These are phyloP conservation scores for Steinernema khuongi DNA, from an alignment of 1,140 invertebrate genomes.

Conservation along the genomic window DNA sequence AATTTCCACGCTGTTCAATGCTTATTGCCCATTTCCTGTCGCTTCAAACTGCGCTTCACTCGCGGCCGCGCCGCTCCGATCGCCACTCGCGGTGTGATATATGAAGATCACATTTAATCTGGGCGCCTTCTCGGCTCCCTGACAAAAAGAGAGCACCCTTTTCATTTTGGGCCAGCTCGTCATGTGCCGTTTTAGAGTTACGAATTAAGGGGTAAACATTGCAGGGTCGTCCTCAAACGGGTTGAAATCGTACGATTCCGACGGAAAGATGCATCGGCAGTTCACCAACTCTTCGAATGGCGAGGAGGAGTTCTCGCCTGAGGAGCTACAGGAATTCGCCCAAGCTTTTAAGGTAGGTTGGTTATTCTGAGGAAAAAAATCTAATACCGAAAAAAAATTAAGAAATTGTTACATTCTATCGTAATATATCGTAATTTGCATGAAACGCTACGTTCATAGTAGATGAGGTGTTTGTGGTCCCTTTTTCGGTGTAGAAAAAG, in stretches of 20 bases:
- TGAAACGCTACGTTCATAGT: no score
- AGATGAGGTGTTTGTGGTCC: no score
- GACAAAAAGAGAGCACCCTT: not conserved
- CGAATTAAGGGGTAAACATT: not conserved
- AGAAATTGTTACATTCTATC: no score
- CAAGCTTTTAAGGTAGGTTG: slow-evolving; percentile 51
- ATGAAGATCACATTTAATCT: slow-evolving; percentile 10
- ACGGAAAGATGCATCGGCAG: slow-evolving; percentile 47
- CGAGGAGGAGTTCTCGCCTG: slow-evolving; percentile 54
- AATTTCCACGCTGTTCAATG: not conserved
- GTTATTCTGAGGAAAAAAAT: not conserved
- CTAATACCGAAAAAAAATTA: no score
- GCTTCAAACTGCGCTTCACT: not conserved
- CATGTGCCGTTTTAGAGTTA: not conserved
- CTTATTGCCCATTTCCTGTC: slow-evolving; percentile 13
- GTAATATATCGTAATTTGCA: no score
- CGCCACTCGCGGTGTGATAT: not conserved
- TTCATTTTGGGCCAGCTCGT: not conserved
- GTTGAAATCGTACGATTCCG: slow-evolving; percentile 18
- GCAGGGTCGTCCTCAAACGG: slow-evolving; percentile 9
- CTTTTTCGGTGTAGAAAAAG: no score
- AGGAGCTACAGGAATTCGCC: slow-evolving; percentile 58
- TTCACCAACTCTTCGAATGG: slow-evolving; percentile 52
- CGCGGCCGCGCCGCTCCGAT: not conserved
- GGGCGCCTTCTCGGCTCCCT: not conserved